These are phyloP conservation scores for Erannis defoliaria DNA, from an alignment of 2,888 invertebrate species.

Conservation along the genomic window DNA sequence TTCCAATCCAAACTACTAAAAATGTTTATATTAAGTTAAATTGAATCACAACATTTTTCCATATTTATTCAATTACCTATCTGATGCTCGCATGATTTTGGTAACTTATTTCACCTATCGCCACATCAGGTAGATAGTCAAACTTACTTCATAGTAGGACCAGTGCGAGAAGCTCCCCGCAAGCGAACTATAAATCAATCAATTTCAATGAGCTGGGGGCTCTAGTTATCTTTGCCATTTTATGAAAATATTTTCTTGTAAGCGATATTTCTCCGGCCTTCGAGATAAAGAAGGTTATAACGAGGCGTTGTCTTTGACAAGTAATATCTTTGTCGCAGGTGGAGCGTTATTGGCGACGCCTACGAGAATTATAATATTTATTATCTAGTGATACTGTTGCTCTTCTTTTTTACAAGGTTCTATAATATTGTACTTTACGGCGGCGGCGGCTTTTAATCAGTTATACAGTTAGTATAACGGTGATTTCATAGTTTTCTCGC, in stretches of 20 bases:
- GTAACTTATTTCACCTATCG: slow-evolving; percentile 48
- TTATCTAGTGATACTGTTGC: slow-evolving; percentile 1
- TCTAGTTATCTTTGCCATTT: slow-evolving; percentile 57
- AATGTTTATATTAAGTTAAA: background rate
- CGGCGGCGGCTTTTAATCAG: too few relatives aligned
- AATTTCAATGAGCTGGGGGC: slow-evolving; percentile 28
- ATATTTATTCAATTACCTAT: slow-evolving; percentile 16
- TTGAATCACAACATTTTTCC: background rate
- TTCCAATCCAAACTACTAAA: too few relatives aligned
- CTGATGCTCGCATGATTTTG: slow-evolving; percentile 36
- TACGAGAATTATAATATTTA: slow-evolving; percentile 40
- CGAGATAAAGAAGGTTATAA: slow-evolving; percentile 65
- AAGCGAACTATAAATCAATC: slow-evolving; percentile 1
- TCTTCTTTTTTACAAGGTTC: background rate
- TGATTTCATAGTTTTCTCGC: too few relatives aligned
- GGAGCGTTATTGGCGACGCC: slow-evolving; percentile 55
- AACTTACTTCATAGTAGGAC: slow-evolving; percentile 67
- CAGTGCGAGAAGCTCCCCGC: slow-evolving; percentile 48
- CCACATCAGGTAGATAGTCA: slow-evolving; percentile 54
- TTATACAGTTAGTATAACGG: too few relatives aligned
- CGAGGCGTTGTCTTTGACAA: slow-evolving; percentile 74
- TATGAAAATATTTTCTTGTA: slow-evolving; percentile 69
- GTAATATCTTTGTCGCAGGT: slow-evolving; percentile 68
- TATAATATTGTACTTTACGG: too few relatives aligned
- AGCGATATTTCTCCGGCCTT: slow-evolving; percentile 69